Conservation (phyloP, 2,888 invertebrate species). For the Microctonus aethiopoides region DNA sequence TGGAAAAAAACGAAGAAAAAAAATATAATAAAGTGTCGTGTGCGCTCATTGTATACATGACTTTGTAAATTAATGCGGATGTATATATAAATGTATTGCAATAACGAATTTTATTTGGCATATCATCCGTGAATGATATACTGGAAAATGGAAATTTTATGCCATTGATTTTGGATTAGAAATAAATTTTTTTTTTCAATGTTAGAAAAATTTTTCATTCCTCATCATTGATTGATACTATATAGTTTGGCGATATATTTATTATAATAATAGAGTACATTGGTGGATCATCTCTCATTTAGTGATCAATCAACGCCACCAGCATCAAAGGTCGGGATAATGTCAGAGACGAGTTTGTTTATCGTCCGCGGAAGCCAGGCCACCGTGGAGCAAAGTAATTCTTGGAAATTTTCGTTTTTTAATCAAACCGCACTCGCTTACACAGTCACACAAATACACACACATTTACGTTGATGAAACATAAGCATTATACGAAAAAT, state of each 20-base stretch:
- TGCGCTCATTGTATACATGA: constrained; percentile 1
- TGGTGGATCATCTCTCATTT: constrained; percentile 53
- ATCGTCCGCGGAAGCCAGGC: constrained; percentile 46
- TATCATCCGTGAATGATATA: no score
- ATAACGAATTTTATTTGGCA: background rate
- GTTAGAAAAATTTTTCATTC: no score
- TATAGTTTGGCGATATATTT: no score
- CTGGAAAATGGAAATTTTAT: no score
- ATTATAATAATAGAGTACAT: constrained; percentile 32
- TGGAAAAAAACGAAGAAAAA: background rate
- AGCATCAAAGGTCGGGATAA: constrained; percentile 62
- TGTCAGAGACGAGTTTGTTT: constrained; percentile 57
- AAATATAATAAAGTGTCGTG: background rate
- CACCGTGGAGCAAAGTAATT: constrained; percentile 46
- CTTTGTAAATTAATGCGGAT: background rate
- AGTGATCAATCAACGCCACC: constrained; percentile 62
- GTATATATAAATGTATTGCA: background rate
- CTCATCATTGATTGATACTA: no score
- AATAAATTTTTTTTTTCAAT: no score
- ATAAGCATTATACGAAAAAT: background rate
- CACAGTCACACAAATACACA: constrained; percentile 43
- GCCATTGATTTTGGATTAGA: no score
- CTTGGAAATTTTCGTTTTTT: constrained; percentile 52
- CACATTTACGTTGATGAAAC: no score
- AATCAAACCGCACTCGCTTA: constrained; percentile 53